Percentiles rank a stretch among this genome's conserved stretches.
These are phyloP conservation scores for Pheosia tremula DNA, from an alignment of 2,888 invertebrate genomes.

Conservation along the genomic window DNA sequence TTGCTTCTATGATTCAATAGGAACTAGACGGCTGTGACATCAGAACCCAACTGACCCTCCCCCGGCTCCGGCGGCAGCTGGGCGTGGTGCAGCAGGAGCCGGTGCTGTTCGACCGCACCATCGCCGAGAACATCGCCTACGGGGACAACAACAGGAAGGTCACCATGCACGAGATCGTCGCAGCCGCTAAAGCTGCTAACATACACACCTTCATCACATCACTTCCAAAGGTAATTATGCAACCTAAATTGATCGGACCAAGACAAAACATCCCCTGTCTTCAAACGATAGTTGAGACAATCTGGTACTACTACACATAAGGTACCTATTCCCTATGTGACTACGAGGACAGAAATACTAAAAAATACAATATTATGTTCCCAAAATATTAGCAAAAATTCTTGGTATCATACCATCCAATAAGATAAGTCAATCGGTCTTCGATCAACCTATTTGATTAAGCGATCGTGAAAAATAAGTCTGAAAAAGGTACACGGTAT, in stretches of 20 bases:
- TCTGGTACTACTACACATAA: too few relatives aligned
- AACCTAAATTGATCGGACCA: not conserved
- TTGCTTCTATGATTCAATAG: slow-evolving; percentile 21
- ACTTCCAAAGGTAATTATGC: slow-evolving; percentile 85
- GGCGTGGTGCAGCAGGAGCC: slow-evolving; percentile 95
- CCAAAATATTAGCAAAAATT: too few relatives aligned
- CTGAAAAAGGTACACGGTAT: too few relatives aligned
- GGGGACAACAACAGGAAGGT: slow-evolving; percentile 90
- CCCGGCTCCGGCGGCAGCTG: slow-evolving; percentile 88
- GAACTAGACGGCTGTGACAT: slow-evolving; percentile 85
- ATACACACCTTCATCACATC: slow-evolving; percentile 91
- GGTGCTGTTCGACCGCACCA: slow-evolving; percentile 91
- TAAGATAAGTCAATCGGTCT: too few relatives aligned
- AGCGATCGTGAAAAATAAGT: too few relatives aligned
- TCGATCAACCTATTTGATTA: too few relatives aligned
- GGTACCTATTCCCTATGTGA: too few relatives aligned
- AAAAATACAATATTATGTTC: too few relatives aligned
- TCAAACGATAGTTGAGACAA: too few relatives aligned
- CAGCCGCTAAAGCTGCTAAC: slow-evolving; percentile 90
- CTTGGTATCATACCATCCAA: too few relatives aligned
- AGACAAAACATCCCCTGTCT: too few relatives aligned
- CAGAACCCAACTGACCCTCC: slow-evolving; percentile 84
- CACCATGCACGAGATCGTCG: slow-evolving; percentile 89
- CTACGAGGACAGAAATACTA: too few relatives aligned
- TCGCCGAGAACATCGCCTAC: slow-evolving; percentile 94